These are phyloP conservation scores for Eristalinus aeneus DNA, from an alignment of 2,888 invertebrate genomes.

Conservation along the genomic window DNA sequence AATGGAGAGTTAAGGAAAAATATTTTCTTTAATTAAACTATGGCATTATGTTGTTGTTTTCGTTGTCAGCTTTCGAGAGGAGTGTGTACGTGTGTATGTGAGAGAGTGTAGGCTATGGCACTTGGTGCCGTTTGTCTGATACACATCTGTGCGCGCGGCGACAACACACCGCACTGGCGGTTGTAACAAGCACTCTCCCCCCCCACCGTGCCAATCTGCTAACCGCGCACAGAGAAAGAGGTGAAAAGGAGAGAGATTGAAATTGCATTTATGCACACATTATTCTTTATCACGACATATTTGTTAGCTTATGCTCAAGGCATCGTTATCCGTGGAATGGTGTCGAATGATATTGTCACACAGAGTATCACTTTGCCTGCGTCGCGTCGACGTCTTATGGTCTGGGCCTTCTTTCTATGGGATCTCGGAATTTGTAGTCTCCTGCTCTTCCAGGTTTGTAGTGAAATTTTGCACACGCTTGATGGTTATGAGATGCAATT, in stretches of 20 bases:
- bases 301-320: slow-evolving; percentile 60
- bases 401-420: slow-evolving; percentile 15
- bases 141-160: slow-evolving; percentile 31
- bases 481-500: slow-evolving; percentile 47
- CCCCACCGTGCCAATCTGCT: not conserved
- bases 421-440: slow-evolving; percentile 20
- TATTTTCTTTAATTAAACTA: slow-evolving; percentile 73
- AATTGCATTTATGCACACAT: slow-evolving; percentile 66
- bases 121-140: slow-evolving; percentile 37
- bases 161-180: not conserved
- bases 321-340: slow-evolving; percentile 40
- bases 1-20: slow-evolving; percentile 72
- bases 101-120: slow-evolving; percentile 29
- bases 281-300: slow-evolving; percentile 65
- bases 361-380: slow-evolving; percentile 5
- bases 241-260: slow-evolving; percentile 33
- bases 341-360: slow-evolving; percentile 33
- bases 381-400: not conserved
- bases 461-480: slow-evolving; percentile 26
- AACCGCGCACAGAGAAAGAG: slow-evolving; percentile 1
- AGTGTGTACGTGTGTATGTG: slow-evolving; percentile 3
- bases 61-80: not conserved
- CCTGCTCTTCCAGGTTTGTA: not conserved
- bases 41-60: slow-evolving; percentile 59
- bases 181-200: not conserved